Evolutionary conservation across 2,113 vertebrate species (phyloP).

Genomic region (Bombycilla garrulus): DNA sequence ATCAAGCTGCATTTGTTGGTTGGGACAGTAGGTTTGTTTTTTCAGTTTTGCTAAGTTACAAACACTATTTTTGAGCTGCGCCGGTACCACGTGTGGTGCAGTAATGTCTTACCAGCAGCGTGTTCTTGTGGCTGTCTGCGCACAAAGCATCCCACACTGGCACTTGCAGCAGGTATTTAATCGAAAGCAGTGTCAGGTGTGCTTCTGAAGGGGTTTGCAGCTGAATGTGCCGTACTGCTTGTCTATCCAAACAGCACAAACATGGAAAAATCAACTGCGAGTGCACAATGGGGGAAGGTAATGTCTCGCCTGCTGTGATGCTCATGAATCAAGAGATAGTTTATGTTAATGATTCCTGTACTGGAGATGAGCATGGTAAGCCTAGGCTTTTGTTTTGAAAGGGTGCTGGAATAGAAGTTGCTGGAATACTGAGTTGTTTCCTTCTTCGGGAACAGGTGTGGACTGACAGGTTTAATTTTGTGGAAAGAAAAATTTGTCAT

Average conservation of each 20-base stretch:
- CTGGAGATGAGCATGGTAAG: not conserved
- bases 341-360: not conserved
- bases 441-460: not conserved
- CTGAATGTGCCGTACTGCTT: not conserved
- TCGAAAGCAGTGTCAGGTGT: not conserved
- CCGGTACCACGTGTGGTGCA: not conserved
- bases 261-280: not conserved
- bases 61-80: not conserved
- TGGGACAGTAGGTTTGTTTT: not conserved
- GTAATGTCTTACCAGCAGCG: not conserved
- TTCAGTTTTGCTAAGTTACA: not conserved
- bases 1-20: not conserved
- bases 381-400: not conserved
- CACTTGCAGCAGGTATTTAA: not conserved
- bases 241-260: not conserved
- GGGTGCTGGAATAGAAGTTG: not conserved
- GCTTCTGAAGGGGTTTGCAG: not conserved
- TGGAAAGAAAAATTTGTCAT: not conserved
- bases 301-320: not conserved
- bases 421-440: not conserved
- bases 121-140: not conserved
- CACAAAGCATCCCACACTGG: not conserved
- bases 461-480: not conserved
- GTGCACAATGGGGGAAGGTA: not conserved
- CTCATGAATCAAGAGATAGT: not conserved